Evolutionary conservation across 2,888 invertebrate species (phyloP), one percentile per base, ranked within the genome.

Genomic region (Ichneumon xanthorius): DNA sequence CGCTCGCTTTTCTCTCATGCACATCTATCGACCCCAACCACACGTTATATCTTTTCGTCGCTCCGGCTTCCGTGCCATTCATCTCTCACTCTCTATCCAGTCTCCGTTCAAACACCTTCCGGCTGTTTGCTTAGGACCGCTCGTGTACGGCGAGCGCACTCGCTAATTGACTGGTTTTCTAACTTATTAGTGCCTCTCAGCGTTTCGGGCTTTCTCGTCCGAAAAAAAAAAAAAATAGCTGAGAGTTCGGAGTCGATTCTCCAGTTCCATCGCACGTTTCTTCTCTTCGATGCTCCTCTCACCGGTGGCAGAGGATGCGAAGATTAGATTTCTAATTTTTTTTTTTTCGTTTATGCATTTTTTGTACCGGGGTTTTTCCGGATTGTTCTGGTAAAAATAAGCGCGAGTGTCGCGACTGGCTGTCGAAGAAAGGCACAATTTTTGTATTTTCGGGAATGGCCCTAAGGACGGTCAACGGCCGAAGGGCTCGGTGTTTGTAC

Each of bases 141-240:
- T 65, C 45, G 50, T 45, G 30, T 16, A 77, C 67, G 72, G 71
- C 73, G 22, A 77, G 71, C 78, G 86, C 87, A 86, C 87, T 89
- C 89, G 91, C 90, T 93, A 92, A 93, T 93, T 92, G 90, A 92
- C 92, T 90, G 90, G 90, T 91, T 92, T 90, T 79, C 73, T 89
- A 89, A 92, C 91, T 92, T 92, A 93, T 92, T 92, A 92, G 91
- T 90, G 88, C 89, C 90, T 89, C 89, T 89, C 89, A 40, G 70
- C 73, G 53, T 53, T 26, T 45, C 26, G 58, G 37, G 19, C 48
- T 50, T 19, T 48, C 45, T 48, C 50, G 5, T 22, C 19, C 37
- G 65, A 55, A 65, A 30, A 19, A 71, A 72, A 67, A 48, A 45
- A 70, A 33, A 65, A 26, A 26, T 37, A 0, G 30, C 7, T 30